These are phyloP conservation scores for Albula glossodonta DNA, from an alignment of 2,113 vertebrate genomes.

Conservation along the genomic window DNA sequence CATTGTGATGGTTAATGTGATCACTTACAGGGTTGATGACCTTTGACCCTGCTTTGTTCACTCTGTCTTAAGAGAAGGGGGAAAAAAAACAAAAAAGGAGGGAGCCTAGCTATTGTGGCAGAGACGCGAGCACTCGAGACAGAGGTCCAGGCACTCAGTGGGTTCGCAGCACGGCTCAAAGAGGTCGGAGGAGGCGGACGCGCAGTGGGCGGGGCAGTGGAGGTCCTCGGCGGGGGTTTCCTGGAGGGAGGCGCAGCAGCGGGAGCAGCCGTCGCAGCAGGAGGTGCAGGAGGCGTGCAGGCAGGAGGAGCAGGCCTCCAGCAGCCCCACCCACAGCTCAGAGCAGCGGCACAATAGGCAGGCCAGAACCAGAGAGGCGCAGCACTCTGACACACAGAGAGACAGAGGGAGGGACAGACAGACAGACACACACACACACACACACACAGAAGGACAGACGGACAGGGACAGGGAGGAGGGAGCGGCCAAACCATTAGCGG, in stretches of 20 bases:
- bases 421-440: conserved; percentile 14
- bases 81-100: too few relatives aligned
- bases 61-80: conserved; percentile 22
- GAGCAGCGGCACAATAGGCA: conserved; percentile 39
- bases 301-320: conserved; percentile 21
- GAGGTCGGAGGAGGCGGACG: conserved; percentile 61
- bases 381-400: conserved; percentile 37
- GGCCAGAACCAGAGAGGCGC: conserved; percentile 48
- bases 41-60: conserved; percentile 13
- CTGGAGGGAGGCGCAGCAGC: conserved; percentile 38
- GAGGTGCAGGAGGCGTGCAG: conserved; percentile 36
- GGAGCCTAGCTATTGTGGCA: conserved; percentile 47
- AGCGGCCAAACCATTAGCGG: background rate
- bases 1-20: conserved; percentile 46
- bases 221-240: conserved; percentile 49
- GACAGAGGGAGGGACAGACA: background rate
- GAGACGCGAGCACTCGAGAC: conserved; percentile 50
- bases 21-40: conserved; percentile 51
- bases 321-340: conserved; percentile 28
- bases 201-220: conserved; percentile 58
- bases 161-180: conserved; percentile 57
- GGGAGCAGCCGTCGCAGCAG: conserved; percentile 55
- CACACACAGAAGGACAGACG: background rate
- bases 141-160: conserved; percentile 56
- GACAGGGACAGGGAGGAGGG: background rate